These are phyloP conservation scores for Notodonta ziczac DNA, from an alignment of 2,888 invertebrate species.

Conservation along the genomic window DNA sequence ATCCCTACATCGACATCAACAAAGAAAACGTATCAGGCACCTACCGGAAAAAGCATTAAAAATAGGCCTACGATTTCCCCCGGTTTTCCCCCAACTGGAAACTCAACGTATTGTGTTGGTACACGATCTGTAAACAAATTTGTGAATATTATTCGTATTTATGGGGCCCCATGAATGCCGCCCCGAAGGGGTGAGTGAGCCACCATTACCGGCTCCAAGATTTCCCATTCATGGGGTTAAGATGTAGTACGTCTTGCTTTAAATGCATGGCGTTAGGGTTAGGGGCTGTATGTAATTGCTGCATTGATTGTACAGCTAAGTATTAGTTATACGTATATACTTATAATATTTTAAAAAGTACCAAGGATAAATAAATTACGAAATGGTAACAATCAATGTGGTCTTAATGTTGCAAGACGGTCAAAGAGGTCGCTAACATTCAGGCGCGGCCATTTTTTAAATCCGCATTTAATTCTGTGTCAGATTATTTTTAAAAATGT, in stretches of 20 bases:
- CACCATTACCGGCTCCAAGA: constrained; percentile 67
- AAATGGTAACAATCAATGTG: too few species aligned
- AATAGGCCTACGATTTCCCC: constrained; percentile 15
- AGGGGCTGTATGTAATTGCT: constrained; percentile 54
- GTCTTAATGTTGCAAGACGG: too few species aligned
- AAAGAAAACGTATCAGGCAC: too few species aligned
- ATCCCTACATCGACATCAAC: too few species aligned
- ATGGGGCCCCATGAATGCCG: constrained; percentile 67
- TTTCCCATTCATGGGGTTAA: constrained; percentile 74
- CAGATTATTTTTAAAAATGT: too few species aligned
- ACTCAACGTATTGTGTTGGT: constrained; percentile 40
- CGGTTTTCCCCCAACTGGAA: constrained; percentile 45
- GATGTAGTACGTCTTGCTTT: constrained; percentile 50
- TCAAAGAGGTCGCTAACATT: too few species aligned
- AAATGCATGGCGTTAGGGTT: constrained; percentile 61
- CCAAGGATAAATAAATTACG: too few species aligned
- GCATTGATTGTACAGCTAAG: constrained; percentile 37
- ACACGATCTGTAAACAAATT: constrained; percentile 81
- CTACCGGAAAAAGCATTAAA: neutral
- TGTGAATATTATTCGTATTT: constrained; percentile 77
- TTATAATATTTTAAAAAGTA: too few species aligned
- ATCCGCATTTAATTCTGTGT: too few species aligned
- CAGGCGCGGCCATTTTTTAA: too few species aligned
- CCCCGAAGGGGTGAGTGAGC: constrained; percentile 67
- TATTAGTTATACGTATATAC: neutral